Conservation (phyloP, 2,888 invertebrate genomes). For the Drosophila monieri region DNA sequence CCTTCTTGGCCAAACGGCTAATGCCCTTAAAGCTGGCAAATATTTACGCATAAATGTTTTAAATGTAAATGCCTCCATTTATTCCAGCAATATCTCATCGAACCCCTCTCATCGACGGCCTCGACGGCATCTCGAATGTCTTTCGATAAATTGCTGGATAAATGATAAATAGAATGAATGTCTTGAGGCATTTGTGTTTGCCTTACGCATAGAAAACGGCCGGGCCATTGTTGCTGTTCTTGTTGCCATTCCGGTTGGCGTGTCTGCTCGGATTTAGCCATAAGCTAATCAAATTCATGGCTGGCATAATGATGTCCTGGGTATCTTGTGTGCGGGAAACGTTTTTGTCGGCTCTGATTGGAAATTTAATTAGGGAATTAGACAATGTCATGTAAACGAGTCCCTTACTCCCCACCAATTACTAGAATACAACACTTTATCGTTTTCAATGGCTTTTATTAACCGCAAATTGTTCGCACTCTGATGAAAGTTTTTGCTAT, state of each 20-base stretch:
- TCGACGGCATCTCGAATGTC: slow-evolving; percentile 60
- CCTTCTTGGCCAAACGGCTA: slow-evolving; percentile 13
- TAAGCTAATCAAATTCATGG: slow-evolving; percentile 79
- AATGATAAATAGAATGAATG: slow-evolving; percentile 79
- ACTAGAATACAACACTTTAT: slow-evolving; percentile 1
- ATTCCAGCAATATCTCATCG: slow-evolving; percentile 60
- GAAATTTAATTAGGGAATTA: slow-evolving; percentile 60
- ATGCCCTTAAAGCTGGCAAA: slow-evolving; percentile 53
- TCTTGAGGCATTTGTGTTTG: slow-evolving; percentile 64
- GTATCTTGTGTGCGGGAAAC: slow-evolving; percentile 32
- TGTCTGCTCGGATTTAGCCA: slow-evolving; percentile 64
- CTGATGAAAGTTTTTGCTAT: slow-evolving; percentile 11
- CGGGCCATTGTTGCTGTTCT: slow-evolving; percentile 12
- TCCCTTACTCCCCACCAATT: neutral
- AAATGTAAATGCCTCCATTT: slow-evolving; percentile 70
- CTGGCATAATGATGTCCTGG: slow-evolving; percentile 65
- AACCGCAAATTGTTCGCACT: slow-evolving; percentile 45
- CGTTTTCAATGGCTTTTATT: slow-evolving; percentile 30
- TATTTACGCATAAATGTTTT: slow-evolving; percentile 66
- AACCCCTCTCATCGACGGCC: neutral
- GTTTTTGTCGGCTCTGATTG: slow-evolving; percentile 47
- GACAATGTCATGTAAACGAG: slow-evolving; percentile 7
- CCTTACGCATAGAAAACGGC: slow-evolving; percentile 39
- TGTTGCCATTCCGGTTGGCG: slow-evolving; percentile 54
- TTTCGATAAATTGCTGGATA: slow-evolving; percentile 76